Conservation (phyloP, 2,888 invertebrate species). For the Tanypteryx hageni region DNA sequence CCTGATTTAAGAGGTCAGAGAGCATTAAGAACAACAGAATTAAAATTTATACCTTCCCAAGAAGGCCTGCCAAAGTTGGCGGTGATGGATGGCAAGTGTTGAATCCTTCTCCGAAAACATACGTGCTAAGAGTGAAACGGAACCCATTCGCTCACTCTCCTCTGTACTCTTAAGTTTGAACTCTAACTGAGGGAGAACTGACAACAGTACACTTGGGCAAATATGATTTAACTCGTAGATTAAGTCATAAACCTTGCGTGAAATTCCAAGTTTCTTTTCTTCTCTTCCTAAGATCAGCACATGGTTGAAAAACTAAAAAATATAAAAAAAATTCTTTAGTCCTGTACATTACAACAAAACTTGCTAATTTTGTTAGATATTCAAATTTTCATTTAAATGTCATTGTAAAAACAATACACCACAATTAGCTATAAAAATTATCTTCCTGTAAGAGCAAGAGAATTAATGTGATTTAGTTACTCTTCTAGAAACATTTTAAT, state of each 20-base stretch:
- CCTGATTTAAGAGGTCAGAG: background rate
- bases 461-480: too few species aligned
- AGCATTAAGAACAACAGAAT: conserved; percentile 14
- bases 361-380: background rate
- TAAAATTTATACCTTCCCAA: conserved; percentile 81
- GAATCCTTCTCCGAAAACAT: conserved; percentile 98
- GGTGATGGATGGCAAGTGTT: conserved; percentile 90
- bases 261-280: conserved; percentile 87
- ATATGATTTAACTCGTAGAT: conserved; percentile 97
- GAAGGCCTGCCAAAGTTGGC: conserved; percentile 93
- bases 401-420: background rate
- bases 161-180: conserved; percentile 95
- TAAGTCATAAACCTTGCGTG: conserved; percentile 93
- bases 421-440: too few species aligned
- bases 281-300: conserved; percentile 95
- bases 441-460: too few species aligned
- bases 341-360: background rate
- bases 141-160: conserved; percentile 91
- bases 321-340: conserved; percentile 69
- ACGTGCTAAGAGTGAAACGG: conserved; percentile 92
- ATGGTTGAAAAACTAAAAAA: conserved; percentile 93
- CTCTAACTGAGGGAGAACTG: conserved; percentile 95
- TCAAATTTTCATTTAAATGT: background rate
- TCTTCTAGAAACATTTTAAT: too few species aligned
- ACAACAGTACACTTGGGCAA: conserved; percentile 89